Base-by-base conservation (phyloP, 1,140 invertebrate species). In the Cyrtorhinus lividipennis region DNA sequence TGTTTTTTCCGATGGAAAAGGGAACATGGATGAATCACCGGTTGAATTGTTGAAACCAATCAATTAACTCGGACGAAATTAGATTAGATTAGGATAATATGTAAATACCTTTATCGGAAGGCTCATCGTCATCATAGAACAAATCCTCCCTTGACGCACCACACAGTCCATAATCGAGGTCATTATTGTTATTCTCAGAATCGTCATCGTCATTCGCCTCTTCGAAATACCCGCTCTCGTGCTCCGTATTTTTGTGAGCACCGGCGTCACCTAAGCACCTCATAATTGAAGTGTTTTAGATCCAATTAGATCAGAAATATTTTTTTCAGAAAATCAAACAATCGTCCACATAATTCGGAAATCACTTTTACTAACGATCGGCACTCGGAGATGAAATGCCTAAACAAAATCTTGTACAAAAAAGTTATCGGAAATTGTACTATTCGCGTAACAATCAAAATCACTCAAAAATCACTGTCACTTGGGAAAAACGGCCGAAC, bases 221-320 rank as follows among this genome's bases (percentile, higher is more conserved):
- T 46, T 72, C 71, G 63, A 72, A 72, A 63, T 71, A 72, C 2
- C 71, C 71, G 66, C 71, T 72, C 66, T 72, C 71, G 69, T 72
- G 71, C 61, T 71, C 71, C 20, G 71, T 69, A 18, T 44, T 63
- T 56, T 67, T 67, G 25, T 71, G 69, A 45, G 69, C 67, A 62
- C 69, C 71, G 5, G 48, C 48, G 48, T 53, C 48, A 10, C 48
- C 48, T 13, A 53, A 20, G 48, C 48, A 59, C 24, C 57, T 59
- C 26, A 26, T 26, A 20, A 13, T 59, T 15, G 8, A 8, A 56
- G 20, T 20, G 53, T 24, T 12, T 20, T 56, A n/a, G n/a, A n/a
- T n/a, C n/a, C n/a, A n/a, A n/a, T n/a, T n/a, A n/a, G n/a, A n/a
- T n/a, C n/a, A n/a, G n/a, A n/a, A n/a, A n/a, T n/a, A n/a, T n/a